Evolutionary conservation across 2,888 invertebrate species (phyloP), one percentile per base, ranked within the genome.

Genomic region (Amblyjoppa proteus): DNA sequence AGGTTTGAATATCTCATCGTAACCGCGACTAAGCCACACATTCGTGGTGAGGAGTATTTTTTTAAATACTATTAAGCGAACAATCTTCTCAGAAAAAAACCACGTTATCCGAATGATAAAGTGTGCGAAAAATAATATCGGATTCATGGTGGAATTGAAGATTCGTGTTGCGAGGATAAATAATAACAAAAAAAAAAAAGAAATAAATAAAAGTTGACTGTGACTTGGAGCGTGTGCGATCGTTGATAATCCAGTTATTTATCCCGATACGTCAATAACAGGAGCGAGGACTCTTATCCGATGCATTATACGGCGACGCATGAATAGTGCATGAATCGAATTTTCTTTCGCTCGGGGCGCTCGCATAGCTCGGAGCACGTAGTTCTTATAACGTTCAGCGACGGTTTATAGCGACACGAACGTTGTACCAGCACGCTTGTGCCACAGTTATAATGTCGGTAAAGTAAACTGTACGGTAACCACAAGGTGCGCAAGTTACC

Each of bases 241-340:
- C 68, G 3, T 28, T 25, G 66, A 71, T 71, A 71, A 71, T 61
- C 51, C 28, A 31, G 38, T 79, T 79, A 79, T 79, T 79, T 64
- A 79, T 79, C 61, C 51, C 58, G 13, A 31, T 69, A 28, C 51
- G 71, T 71, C 79, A 61, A 71, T 79, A 79, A 79, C 51, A 79
- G 71, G 58, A 71, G 61, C 78, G 58, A 61, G 78, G 79, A 79
- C 79, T 79, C 28, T 79, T 79, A 71, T 71, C 71, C 79, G 61
- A 61, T 53, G 51, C 13, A 61, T 38, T 64, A 71, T 51, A 58
- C 53, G 9, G 45, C 51, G 51, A 71, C 71, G 34, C 31, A 79
- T 73, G 79, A 79, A 79, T 79, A 79, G 71, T 79, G 79, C 71
- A 79, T 79, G 79, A 79, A 79, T 79, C 71, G 64, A 79, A 79